Evolutionary conservation across 2,113 vertebrate species (phyloP), one percentile per base, ranked within the genome.

Genomic region (Scalopus aquaticus): DNA sequence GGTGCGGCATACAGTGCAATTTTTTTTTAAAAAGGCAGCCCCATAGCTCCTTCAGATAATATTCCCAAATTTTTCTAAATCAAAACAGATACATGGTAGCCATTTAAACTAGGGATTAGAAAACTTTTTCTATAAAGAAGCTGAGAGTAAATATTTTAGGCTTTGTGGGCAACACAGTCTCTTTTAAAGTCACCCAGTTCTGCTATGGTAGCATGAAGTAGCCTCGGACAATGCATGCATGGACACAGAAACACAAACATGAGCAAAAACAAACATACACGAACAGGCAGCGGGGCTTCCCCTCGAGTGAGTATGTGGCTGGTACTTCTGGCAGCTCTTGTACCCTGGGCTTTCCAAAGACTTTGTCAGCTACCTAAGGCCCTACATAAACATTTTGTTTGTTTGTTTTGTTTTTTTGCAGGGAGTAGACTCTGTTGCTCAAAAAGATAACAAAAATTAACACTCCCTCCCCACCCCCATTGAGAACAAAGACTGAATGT

Each of bases 51-150:
- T 77, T 72, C 80, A 90, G 30, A 19, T 3, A 35, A 67, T 85
- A 69, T 85, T 84, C 24, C 56, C 90, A 74, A 77, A 74, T 83
- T 54, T 92, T 77, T 67, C 78, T 35, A 90, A 81, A 90, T 88
- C 30, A 76, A 89, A 92, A 84, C 46, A 93, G 77, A 5, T 56
- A 46, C 60, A 81, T 85, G 77, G 62, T 84, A 72, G 39, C 30
- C 30, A 56, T 51, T 49, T 17, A 46, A 3, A 30, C 8, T 1
- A 74, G 37, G 24, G 3, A 79, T 89, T 42, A 24, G 19, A 49
- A 86, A 73, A 20, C 0, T 22, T 67, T 46, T 37, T 72, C 42
- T 67, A 5, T 37, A 42, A 91, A 81, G 56, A 9, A 4, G 2
- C 49, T 92, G 16, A 74, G 1, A 19, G 26, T 20, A 85, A 72